Percentiles rank a stretch among this genome's conserved stretches.
Evolutionary conservation across 2,888 invertebrate species (phyloP).

Genomic region (Syrphus vitripennis): DNA sequence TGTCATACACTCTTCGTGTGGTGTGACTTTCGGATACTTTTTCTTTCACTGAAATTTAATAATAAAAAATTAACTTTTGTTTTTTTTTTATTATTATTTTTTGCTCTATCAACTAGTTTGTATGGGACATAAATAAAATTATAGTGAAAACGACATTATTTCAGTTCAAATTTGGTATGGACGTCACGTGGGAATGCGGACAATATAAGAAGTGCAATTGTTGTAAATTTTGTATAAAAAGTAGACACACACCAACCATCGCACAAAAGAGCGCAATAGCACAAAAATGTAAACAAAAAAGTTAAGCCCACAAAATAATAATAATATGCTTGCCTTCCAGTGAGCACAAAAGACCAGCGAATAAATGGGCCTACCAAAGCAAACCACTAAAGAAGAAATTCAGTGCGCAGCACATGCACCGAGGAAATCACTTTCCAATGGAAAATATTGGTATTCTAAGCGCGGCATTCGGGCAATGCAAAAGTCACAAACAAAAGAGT

Average conservation of each 20-base stretch:
- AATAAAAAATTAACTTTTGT: slow-evolving; percentile 1
- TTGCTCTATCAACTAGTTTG: not conserved
- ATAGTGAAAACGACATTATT: slow-evolving; percentile 60
- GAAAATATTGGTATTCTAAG: slow-evolving; percentile 52
- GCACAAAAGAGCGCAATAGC: slow-evolving; percentile 20
- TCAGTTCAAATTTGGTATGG: slow-evolving; percentile 40
- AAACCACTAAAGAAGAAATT: slow-evolving; percentile 50
- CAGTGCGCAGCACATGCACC: slow-evolving; percentile 41
- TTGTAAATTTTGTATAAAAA: slow-evolving; percentile 1
- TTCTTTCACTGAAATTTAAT: slow-evolving; percentile 61
- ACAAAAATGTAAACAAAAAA: slow-evolving; percentile 56
- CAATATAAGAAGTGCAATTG: slow-evolving; percentile 39
- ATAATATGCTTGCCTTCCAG: slow-evolving; percentile 33
- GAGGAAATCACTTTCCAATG: slow-evolving; percentile 62
- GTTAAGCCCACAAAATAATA: not conserved
- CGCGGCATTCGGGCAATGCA: not conserved
- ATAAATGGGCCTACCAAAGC: slow-evolving; percentile 44
- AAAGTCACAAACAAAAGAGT: slow-evolving; percentile 16
- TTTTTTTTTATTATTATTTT: not conserved
- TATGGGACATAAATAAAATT: slow-evolving; percentile 19
- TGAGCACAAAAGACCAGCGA: slow-evolving; percentile 33
- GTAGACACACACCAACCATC: not conserved
- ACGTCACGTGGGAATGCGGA: slow-evolving; percentile 70
- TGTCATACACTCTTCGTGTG: slow-evolving; percentile 24
- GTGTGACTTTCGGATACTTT: slow-evolving; percentile 44